Percentiles rank a stretch among this genome's conserved stretches.
Evolutionary conservation across 2,797 vertebrate species (phyloP).

Genomic region (Crenichthys baileyi): DNA sequence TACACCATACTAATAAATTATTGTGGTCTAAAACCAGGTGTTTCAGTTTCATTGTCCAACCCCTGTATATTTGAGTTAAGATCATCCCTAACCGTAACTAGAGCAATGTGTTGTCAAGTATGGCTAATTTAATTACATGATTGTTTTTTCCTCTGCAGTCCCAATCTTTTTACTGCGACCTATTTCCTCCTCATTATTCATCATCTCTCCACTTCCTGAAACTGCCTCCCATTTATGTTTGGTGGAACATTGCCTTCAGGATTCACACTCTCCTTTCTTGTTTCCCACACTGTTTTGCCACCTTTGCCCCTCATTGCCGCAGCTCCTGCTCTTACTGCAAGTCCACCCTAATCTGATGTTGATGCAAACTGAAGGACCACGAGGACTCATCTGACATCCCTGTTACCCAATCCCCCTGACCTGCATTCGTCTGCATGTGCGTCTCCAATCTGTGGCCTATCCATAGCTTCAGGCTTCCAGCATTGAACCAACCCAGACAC

Average conservation of each 20-base stretch:
- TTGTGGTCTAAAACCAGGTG: no score
- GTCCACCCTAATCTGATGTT: conserved; percentile 69
- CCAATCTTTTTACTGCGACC: conserved; percentile 2
- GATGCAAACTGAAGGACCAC: conserved; percentile 78
- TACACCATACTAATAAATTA: no score
- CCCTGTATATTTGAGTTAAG: background rate
- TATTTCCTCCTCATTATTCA: conserved; percentile 33
- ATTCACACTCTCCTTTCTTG: conserved; percentile 56
- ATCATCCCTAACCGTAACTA: background rate
- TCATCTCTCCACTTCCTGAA: conserved; percentile 26
- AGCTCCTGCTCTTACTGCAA: conserved; percentile 54
- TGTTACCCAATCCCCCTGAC: conserved; percentile 36
- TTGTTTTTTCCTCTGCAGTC: conserved; percentile 12
- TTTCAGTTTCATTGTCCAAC: no score
- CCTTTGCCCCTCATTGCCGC: conserved; percentile 53
- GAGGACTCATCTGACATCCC: conserved; percentile 69
- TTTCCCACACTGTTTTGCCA: conserved; percentile 49
- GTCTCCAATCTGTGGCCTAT: conserved; percentile 55
- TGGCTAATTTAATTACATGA: conserved; percentile 6
- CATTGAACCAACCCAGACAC: conserved; percentile 13
- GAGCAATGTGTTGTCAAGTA: background rate
- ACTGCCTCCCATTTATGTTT: background rate
- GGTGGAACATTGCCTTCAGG: conserved; percentile 51
- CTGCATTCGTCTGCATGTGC: conserved; percentile 62
- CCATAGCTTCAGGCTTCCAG: conserved; percentile 62